Conservation (phyloP, 2,113 vertebrate genomes). For the Anhinga anhinga region DNA sequence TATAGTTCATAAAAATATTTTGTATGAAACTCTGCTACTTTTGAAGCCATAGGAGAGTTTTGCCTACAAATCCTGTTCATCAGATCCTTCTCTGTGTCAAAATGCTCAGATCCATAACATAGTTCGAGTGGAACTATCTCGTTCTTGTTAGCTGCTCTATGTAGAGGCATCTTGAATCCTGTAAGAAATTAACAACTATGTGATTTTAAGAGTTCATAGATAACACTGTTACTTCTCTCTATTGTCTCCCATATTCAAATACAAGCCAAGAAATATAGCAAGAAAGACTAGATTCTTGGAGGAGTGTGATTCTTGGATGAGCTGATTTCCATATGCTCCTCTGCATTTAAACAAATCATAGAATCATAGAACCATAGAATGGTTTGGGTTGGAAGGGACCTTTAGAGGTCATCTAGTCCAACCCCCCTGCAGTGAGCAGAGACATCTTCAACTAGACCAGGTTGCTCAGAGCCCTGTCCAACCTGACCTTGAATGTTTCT, state of each 20-base stretch:
- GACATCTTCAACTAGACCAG: too few species aligned
- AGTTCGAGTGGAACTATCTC: neutral
- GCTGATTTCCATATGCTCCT: neutral
- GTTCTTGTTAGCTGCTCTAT: neutral
- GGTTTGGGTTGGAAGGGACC: too few species aligned
- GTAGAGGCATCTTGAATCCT: neutral
- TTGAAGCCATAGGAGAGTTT: neutral
- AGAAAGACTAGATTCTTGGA: neutral
- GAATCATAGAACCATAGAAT: too few species aligned
- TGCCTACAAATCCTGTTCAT: neutral
- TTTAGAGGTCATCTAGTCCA: too few species aligned
- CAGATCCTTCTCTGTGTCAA: neutral
- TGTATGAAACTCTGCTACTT: neutral
- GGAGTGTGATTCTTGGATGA: neutral
- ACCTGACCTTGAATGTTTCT: too few species aligned
- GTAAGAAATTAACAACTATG: neutral
- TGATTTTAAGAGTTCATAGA: neutral
- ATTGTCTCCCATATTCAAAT: neutral
- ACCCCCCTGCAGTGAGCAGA: too few species aligned
- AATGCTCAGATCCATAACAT: neutral
- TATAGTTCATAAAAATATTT: neutral
- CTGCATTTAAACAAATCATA: neutral
- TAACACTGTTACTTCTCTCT: neutral
- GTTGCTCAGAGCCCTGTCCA: too few species aligned
- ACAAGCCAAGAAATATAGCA: neutral